phyloP scores from a whole-genome alignment of 2,888 invertebrate species.

The Xestia ashworthii region DNA sequence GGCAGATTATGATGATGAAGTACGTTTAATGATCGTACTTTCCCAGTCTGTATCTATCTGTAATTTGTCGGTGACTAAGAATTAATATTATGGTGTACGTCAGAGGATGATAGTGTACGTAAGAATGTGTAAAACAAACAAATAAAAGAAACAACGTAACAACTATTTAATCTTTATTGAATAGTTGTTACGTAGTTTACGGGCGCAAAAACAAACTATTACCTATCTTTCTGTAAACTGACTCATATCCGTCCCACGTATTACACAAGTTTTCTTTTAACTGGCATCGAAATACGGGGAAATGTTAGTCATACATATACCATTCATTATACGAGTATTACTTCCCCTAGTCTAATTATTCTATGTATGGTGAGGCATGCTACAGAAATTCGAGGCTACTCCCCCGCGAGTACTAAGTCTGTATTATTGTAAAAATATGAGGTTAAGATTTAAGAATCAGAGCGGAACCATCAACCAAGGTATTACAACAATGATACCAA shows the following conservation, averaged over 20 bases:
- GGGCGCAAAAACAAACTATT: neutral
- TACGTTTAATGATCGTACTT: neutral
- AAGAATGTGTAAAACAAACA: constrained; percentile 9
- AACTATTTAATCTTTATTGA: neutral
- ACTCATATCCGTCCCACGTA: constrained; percentile 35
- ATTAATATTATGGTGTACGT: neutral
- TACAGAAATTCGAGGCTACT: neutral
- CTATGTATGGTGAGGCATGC: neutral
- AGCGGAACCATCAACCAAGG: too few species aligned
- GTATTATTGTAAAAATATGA: neutral
- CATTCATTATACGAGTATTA: constrained; percentile 9
- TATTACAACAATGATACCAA: too few species aligned
- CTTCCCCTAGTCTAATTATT: constrained; percentile 12
- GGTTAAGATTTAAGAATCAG: neutral
- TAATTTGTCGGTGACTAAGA: constrained; percentile 11
- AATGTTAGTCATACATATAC: constrained; percentile 21
- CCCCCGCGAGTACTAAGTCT: neutral
- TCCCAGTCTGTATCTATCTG: neutral
- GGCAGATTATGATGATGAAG: neutral
- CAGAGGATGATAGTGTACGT: neutral
- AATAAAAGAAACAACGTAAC: constrained; percentile 1
- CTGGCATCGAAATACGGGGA: constrained; percentile 18
- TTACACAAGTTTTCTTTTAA: constrained; percentile 25
- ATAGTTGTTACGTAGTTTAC: constrained; percentile 16
- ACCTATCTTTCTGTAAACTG: constrained; percentile 7